A percentile compares a stretch with the other conserved stretches of the same genome.
Evolutionary conservation across 2,888 invertebrate genomes (phyloP).

Genomic region (Calliopum simillimum): DNA sequence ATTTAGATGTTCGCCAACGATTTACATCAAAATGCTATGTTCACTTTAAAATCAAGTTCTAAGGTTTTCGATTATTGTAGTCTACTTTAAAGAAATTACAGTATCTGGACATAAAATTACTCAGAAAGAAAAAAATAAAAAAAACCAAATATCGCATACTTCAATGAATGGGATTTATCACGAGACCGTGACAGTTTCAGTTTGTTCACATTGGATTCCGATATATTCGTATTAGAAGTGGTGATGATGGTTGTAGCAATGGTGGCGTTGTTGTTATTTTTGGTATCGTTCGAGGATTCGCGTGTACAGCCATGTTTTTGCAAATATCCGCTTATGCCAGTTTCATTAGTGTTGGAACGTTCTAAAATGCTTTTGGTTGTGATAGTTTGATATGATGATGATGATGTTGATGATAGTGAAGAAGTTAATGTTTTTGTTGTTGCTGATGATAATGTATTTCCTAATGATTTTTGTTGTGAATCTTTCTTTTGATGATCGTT

Average conservation of each 20-base stretch:
- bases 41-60: too few relatives aligned
- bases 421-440: conserved; percentile 43
- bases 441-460: conserved; percentile 40
- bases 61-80: too few relatives aligned
- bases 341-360: conserved; percentile 48
- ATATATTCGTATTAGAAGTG: conserved; percentile 41
- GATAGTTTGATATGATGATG: conserved; percentile 45
- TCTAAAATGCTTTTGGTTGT: conserved; percentile 59
- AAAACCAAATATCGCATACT: conserved; percentile 58
- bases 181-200: conserved; percentile 58
- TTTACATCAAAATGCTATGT: too few relatives aligned
- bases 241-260: not conserved
- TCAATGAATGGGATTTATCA: conserved; percentile 63
- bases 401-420: conserved; percentile 50
- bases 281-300: conserved; percentile 38
- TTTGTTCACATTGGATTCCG: conserved; percentile 48
- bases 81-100: too few relatives aligned
- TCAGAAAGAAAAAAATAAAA: conserved; percentile 8
- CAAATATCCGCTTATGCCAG: conserved; percentile 54
- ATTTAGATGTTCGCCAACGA: too few relatives aligned
- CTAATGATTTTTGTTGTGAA: not conserved
- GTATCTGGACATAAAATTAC: not conserved
- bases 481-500: conserved; percentile 39
- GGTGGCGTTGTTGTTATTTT: conserved; percentile 36
- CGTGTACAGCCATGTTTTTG: conserved; percentile 47